These are phyloP conservation scores for Tachina grossa DNA, from an alignment of 2,888 invertebrate species.

Conservation along the genomic window DNA sequence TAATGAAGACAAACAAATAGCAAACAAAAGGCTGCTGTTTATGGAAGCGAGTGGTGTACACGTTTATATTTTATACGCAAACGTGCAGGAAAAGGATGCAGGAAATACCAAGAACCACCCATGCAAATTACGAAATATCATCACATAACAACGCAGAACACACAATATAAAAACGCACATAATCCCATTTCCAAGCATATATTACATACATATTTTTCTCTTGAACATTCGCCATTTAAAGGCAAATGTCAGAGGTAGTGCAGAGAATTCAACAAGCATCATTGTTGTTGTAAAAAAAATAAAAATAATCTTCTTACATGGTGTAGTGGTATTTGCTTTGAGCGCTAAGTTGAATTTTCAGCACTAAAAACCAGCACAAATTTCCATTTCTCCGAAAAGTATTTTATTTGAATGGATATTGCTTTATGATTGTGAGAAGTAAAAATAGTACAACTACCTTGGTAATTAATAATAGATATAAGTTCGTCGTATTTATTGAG, in stretches of 20 bases:
- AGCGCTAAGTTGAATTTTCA: not conserved
- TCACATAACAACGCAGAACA: not conserved
- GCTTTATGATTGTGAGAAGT: too few species aligned
- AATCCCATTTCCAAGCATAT: not conserved
- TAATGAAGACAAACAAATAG: not conserved
- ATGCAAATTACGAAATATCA: slow-evolving; percentile 16
- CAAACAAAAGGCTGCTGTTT: not conserved
- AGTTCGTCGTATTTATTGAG: too few species aligned
- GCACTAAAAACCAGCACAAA: not conserved
- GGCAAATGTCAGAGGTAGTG: slow-evolving; percentile 1
- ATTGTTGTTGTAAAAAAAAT: not conserved
- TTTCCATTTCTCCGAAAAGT: not conserved
- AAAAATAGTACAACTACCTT: too few species aligned
- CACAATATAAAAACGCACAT: not conserved
- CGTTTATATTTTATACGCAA: not conserved
- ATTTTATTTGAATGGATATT: too few species aligned
- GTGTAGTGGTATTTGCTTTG: not conserved
- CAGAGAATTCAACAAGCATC: not conserved
- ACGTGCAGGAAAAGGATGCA: slow-evolving; percentile 21
- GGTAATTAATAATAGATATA: too few species aligned
- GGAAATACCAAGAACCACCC: slow-evolving; percentile 8
- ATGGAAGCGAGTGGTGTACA: not conserved
- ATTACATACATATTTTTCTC: not conserved
- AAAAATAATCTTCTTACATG: not conserved
- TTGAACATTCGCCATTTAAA: slow-evolving; percentile 11